phyloP scores from a whole-genome alignment of 30 jellyfish, hydroid and myxozoan genomes.

The Aurelia aurita region DNA sequence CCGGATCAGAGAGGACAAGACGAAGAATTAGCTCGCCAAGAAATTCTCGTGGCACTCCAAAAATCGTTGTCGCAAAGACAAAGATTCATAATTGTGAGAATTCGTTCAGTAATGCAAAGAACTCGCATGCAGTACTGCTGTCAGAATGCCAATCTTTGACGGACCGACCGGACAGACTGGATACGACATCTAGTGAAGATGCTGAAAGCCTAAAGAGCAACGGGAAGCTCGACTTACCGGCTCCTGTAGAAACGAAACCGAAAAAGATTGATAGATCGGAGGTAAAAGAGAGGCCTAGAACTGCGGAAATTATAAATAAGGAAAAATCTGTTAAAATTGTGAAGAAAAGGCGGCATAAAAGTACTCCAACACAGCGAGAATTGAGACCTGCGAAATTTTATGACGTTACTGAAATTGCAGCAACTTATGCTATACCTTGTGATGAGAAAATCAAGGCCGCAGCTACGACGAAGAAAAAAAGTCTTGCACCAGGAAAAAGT shows the following conservation, averaged over 20 bases:
- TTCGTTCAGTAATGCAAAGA: conserved; percentile 30
- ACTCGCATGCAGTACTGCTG: conserved; percentile 9
- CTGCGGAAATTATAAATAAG: not conserved
- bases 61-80: not conserved
- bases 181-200: conserved; percentile 42
- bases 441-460: conserved; percentile 48
- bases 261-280: not conserved
- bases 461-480: not conserved
- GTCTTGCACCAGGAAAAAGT: conserved; percentile 64
- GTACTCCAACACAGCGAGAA: conserved; percentile 4
- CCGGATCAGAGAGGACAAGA: not conserved
- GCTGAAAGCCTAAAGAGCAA: conserved; percentile 41
- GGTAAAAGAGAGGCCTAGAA: not conserved
- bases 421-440: conserved; percentile 47
- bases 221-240: not conserved
- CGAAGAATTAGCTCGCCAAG: not conserved
- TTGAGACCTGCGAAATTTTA: conserved; percentile 39
- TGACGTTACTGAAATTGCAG: conserved; percentile 46
- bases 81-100: conserved; percentile 2
- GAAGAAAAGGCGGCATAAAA: not conserved
- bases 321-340: not conserved
- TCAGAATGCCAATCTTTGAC: conserved; percentile 22
- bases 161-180: conserved; percentile 12
- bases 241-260: not conserved
- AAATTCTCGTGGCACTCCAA: not conserved